phyloP scores from a whole-genome alignment of 2,888 invertebrate genomes.

The Cheilosia variabilis region DNA sequence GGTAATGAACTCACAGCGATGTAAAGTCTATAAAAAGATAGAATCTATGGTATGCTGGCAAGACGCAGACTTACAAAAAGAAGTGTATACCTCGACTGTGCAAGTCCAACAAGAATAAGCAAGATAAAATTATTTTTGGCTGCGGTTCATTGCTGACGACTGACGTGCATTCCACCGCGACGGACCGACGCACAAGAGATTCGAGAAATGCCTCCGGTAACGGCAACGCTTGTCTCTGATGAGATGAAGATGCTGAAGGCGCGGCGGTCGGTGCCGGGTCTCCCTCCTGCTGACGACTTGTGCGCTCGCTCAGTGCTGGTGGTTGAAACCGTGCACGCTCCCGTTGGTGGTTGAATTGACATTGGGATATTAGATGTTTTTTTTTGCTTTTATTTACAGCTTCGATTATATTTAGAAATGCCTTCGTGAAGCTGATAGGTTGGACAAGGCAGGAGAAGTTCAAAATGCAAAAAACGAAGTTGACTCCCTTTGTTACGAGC shows the following conservation, averaged over 20 bases:
- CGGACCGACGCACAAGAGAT: slow-evolving; percentile 41
- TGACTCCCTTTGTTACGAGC: too few species aligned
- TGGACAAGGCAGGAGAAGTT: slow-evolving; percentile 9
- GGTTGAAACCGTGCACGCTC: slow-evolving; percentile 64
- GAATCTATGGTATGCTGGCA: slow-evolving; percentile 70
- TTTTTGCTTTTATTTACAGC: slow-evolving; percentile 64
- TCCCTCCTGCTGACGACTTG: slow-evolving; percentile 72
- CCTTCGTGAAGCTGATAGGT: slow-evolving; percentile 14
- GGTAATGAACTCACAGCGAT: slow-evolving; percentile 72
- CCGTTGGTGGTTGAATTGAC: slow-evolving; percentile 74
- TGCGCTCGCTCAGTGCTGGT: slow-evolving; percentile 59
- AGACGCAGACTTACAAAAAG: slow-evolving; percentile 65
- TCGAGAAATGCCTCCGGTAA: slow-evolving; percentile 55
- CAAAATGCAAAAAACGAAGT: neutral
- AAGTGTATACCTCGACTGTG: slow-evolving; percentile 28
- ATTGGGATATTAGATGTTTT: slow-evolving; percentile 52
- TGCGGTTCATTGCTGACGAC: slow-evolving; percentile 74
- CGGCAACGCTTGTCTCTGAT: slow-evolving; percentile 26
- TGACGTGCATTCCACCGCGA: slow-evolving; percentile 65
- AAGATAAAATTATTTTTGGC: slow-evolving; percentile 71
- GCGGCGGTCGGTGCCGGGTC: slow-evolving; percentile 20
- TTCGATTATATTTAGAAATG: slow-evolving; percentile 58
- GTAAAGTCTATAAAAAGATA: slow-evolving; percentile 75
- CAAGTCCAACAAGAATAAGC: slow-evolving; percentile 43
- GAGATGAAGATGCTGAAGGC: slow-evolving; percentile 13